Evolutionary conservation across 2,113 vertebrate species (phyloP).

Genomic region (Numenius arquata): DNA sequence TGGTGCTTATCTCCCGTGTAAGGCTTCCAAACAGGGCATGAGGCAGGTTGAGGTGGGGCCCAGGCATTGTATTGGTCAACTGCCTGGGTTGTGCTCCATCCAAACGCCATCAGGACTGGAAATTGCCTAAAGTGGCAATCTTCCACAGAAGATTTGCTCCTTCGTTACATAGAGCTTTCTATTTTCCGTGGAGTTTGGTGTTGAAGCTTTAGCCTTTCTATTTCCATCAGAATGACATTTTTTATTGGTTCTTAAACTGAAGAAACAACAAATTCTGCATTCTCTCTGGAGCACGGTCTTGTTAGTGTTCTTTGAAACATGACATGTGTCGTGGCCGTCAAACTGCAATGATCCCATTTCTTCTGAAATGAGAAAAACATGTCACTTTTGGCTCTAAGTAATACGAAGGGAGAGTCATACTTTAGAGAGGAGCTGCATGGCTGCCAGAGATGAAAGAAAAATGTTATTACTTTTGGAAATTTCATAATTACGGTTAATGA

Average conservation of each 20-base stretch:
- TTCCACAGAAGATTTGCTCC: neutral
- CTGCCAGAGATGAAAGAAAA: constrained; percentile 41
- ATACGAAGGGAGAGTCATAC: neutral
- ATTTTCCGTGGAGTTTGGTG: neutral
- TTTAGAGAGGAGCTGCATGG: neutral
- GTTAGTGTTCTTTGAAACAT: constrained; percentile 39
- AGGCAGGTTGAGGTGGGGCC: neutral
- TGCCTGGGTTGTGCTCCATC: neutral
- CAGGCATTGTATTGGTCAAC: neutral
- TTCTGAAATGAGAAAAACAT: constrained; percentile 48
- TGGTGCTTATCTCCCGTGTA: neutral
- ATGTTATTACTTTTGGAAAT: constrained; percentile 51
- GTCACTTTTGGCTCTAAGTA: neutral
- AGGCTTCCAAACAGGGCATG: neutral
- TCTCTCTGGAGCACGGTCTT: neutral
- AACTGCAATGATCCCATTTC: constrained; percentile 2
- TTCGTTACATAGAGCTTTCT: neutral
- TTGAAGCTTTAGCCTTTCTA: neutral
- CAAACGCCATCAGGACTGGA: neutral
- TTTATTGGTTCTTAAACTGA: constrained; percentile 2
- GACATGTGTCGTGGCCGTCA: neutral
- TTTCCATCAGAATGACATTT: neutral
- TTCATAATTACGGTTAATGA: constrained; percentile 59
- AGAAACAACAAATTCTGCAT: constrained; percentile 28
- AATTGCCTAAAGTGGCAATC: neutral